Conservation (phyloP, 1,140 invertebrate species). For the Procambarus virginalis region DNA sequence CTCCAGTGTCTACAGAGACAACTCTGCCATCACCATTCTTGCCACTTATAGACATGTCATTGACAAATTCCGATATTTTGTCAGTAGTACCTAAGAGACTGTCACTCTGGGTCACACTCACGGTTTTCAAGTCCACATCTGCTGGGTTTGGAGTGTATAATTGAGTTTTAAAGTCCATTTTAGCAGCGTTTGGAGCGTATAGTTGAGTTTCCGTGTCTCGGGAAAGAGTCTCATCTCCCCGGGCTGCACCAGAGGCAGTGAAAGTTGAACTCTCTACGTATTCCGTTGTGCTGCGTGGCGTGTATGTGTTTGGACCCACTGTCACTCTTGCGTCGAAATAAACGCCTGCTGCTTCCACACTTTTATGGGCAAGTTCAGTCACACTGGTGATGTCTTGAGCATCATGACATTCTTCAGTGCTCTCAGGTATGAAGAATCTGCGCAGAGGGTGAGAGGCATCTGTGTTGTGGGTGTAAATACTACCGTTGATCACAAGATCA, state of each 20-base stretch:
- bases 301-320: background rate
- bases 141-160: background rate
- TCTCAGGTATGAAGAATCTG: background rate
- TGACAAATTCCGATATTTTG: background rate
- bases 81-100: background rate
- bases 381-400: background rate
- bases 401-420: background rate
- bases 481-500: background rate
- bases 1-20: background rate
- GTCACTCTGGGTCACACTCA: background rate
- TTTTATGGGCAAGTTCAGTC: background rate
- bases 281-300: background rate
- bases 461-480: too few species aligned
- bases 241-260: background rate
- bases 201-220: background rate
- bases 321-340: background rate
- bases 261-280: background rate
- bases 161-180: background rate
- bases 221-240: background rate
- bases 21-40: background rate
- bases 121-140: background rate
- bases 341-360: background rate
- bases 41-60: background rate
- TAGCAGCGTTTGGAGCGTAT: background rate
- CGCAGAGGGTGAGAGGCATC: background rate